Evolutionary conservation across 2,797 vertebrate species (phyloP).

Genomic region (Sciurus vulgaris): DNA sequence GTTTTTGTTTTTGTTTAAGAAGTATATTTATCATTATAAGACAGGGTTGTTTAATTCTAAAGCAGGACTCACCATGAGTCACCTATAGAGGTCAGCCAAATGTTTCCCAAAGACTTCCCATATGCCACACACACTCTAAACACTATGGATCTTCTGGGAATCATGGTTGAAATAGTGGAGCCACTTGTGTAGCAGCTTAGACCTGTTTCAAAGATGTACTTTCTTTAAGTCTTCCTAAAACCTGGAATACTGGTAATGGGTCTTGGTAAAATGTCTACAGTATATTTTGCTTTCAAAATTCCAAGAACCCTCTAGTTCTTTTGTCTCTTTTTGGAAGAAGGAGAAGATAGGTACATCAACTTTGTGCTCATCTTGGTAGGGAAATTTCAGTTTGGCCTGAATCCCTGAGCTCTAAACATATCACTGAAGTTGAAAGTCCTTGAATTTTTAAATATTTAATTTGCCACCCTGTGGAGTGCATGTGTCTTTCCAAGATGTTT

Average conservation of each 20-base stretch:
- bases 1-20: background rate
- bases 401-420: background rate
- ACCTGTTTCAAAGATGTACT: background rate
- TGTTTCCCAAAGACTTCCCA: background rate
- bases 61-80: background rate
- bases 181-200: background rate
- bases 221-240: background rate
- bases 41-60: background rate
- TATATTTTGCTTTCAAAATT: background rate
- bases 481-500: background rate
- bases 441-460: background rate
- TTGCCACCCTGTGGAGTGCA: background rate
- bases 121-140: background rate
- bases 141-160: background rate
- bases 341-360: background rate
- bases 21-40: background rate
- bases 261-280: background rate
- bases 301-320: background rate
- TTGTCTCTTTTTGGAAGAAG: background rate
- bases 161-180: background rate
- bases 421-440: background rate
- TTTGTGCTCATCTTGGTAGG: background rate
- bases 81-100: background rate
- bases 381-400: background rate
- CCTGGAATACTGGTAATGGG: background rate